Conservation (phyloP, 2,113 vertebrate genomes). For the Corythaeola cristata region DNA sequence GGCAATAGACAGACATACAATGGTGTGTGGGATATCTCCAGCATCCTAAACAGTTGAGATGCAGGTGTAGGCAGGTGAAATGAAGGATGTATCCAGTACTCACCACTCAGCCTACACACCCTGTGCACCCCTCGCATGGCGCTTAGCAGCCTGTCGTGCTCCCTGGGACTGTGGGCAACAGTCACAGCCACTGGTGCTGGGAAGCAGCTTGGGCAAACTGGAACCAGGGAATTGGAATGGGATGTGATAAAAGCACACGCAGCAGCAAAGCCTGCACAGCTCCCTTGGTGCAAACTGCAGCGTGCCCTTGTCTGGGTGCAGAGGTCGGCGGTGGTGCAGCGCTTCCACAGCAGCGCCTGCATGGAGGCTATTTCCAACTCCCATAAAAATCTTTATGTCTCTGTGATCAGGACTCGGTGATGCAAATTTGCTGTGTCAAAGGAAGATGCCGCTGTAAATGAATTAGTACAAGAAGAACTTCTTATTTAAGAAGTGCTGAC, state of each 20-base stretch:
- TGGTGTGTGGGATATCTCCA: neutral
- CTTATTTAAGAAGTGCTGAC: conserved; percentile 69
- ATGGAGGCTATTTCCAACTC: conserved; percentile 25
- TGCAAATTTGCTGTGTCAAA: conserved; percentile 70
- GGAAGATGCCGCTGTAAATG: conserved; percentile 56
- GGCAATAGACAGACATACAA: neutral
- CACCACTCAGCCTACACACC: neutral
- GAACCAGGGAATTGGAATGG: neutral
- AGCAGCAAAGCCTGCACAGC: neutral
- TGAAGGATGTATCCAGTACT: neutral
- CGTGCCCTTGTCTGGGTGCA: conserved; percentile 29
- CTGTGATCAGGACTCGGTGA: conserved; percentile 17
- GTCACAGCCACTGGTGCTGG: neutral
- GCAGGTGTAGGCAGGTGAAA: neutral
- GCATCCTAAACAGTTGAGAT: neutral
- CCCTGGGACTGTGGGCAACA: neutral
- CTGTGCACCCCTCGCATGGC: neutral
- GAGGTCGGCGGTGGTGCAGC: conserved; percentile 40
- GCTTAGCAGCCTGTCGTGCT: neutral
- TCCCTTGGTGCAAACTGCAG: neutral
- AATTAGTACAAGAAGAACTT: conserved; percentile 63
- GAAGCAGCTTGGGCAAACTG: neutral
- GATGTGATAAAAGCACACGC: neutral
- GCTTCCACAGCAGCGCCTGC: conserved; percentile 17
- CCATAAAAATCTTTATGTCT: conserved; percentile 66